phyloP scores from a whole-genome alignment of 2,113 vertebrate species.

The Antigone vipio region DNA sequence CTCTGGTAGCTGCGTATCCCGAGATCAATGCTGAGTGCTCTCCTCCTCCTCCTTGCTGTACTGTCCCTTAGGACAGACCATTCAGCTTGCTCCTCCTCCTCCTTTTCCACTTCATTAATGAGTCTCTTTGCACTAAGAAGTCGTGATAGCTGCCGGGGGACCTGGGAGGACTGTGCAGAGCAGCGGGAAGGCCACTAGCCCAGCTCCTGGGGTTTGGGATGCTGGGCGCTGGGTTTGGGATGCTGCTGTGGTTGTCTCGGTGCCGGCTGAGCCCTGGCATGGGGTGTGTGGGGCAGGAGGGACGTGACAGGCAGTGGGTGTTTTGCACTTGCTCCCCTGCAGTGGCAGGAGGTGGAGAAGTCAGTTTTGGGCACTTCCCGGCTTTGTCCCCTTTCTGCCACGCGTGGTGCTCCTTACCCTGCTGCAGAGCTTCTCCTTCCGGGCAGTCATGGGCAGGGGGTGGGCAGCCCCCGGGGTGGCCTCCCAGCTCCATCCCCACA shows the following conservation, averaged over 20 bases:
- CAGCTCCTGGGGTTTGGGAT: fast-evolving
- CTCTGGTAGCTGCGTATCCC: not conserved
- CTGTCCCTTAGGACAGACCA: constrained; percentile 20
- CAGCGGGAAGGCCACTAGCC: not conserved
- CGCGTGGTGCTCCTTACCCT: not conserved
- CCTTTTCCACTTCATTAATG: constrained; percentile 43
- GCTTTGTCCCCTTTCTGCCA: not conserved
- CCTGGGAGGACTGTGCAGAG: not conserved
- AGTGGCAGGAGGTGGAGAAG: not conserved
- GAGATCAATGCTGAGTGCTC: not conserved
- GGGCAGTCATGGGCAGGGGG: fast-evolving
- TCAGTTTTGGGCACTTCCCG: not conserved
- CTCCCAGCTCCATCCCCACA: not conserved
- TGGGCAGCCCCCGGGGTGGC: fast-evolving
- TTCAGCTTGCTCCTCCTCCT: constrained; percentile 48
- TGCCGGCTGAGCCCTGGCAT: not conserved
- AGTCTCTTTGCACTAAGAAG: constrained; percentile 13
- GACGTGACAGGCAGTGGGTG: not conserved
- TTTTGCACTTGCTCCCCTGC: not conserved
- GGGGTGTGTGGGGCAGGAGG: not conserved
- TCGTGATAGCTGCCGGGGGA: not conserved
- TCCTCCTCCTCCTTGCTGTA: constrained; percentile 11
- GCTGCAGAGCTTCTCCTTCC: not conserved
- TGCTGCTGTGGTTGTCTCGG: not conserved
- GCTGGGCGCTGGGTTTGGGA: not conserved